Base-by-base conservation (phyloP, 1,140 invertebrate genomes). In the Mizuhopecten yessoensis region DNA sequence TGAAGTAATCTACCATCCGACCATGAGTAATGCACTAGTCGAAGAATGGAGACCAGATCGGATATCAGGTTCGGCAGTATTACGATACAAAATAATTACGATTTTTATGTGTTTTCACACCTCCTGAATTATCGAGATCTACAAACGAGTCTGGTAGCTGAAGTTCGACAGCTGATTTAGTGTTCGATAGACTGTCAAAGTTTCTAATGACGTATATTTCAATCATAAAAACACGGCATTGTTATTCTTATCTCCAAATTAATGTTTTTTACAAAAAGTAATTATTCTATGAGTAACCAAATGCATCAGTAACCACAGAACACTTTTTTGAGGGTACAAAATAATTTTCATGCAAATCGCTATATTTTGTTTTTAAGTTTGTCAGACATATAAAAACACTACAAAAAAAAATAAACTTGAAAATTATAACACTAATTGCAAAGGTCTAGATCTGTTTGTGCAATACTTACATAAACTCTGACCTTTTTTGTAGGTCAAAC, bases 81-180 rank as follows among this genome's bases (percentile, higher is more conserved):
- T 29, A 75, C n/a, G 57, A 75, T 9, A 75, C 57, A 75, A 75
- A n/a, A 75, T 75, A 29, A 75, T 75, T 75, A 75, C 23, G n/a
- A 17, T 75, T 75, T 75, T 75, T 75, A 75, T 75, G 57, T 29
- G 57, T 29, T 75, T 75, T 75, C 57, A 75, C 57, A 75, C 57
- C 57, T 75, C n/a, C 29, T 75, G n/a, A n/a, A 75, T 75, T 75
- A 75, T n/a, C 57, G n/a, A 75, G 57, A 75, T 75, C 57, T 75
- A 75, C 57, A 75, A 75, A 29, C n/a, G 57, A 29, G 57, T 75
- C 57, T 75, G 17, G 57, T 17, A 75, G 57, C 20, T 29, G 23
- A 75, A 75, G 57, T 75, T 9, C 29, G 57, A 29, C 57, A 75
- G n/a, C 57, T 75, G 57, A 75, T 75, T 75, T 75, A 75, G 1